Evolutionary conservation across 2,888 invertebrate genomes (phyloP), one percentile per base, ranked within the genome.

Genomic region (Xestia sexstrigata): DNA sequence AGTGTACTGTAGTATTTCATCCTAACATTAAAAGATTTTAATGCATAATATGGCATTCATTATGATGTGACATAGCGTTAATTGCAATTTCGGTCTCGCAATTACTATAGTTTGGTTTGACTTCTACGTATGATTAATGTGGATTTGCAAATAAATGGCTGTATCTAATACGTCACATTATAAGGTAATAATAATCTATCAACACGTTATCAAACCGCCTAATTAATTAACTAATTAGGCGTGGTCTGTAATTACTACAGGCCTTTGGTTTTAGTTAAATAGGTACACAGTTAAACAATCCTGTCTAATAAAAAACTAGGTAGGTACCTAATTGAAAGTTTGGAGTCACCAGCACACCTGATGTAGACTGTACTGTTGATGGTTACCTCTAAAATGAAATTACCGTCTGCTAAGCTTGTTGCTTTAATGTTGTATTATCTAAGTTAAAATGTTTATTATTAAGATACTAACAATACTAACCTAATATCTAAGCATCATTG

Each of bases 201-300:
- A 78, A 39, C 70, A 77, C 66, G 39, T 47, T 55, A 77, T 67
- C 66, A 82, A 55, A 20, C 55, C 42, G 4, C 35, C 42, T 78
- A 58, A 83, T 83, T 78, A 72, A 70, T 68, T 42, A n/a, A 35
- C 55, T 76, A 68, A 76, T 78, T 72, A 78, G 72, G 6, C 23
- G 49, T 20, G 58, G n/a, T 47, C 4, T 67, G 26, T 39, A 58
- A 47, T 58, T 20, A 55, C 30, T 35, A 3, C 26, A 17, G 23
- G 39, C 17, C 5, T 8, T 65, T n/a, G 13, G 20, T 20, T 35
- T 5, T 23, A 35, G 15, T 35, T 35, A n/a, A 68, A n/a, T 68
- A 35, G 9, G 17, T 35, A 45, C 5, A n/a, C 8, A 20, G 17
- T 70, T 71, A 17, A 62, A n/a, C 30, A 60, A 60, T 20, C 8